Evolutionary conservation across 2,888 invertebrate species (phyloP), one percentile per base, ranked within the genome.

Genomic region (Chouioia cunea): DNA sequence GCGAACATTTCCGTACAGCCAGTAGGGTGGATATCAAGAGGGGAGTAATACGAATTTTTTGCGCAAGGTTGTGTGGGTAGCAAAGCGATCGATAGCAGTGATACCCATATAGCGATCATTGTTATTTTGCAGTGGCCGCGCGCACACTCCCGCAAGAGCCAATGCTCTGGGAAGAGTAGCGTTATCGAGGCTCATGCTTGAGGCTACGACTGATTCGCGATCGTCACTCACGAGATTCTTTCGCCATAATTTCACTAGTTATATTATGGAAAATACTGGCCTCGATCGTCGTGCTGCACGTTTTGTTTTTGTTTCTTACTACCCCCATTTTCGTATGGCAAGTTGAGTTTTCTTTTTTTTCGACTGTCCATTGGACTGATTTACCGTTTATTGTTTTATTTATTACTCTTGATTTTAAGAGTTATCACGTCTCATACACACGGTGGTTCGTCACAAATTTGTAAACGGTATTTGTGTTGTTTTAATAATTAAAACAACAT

Each of bases 211-310:
- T 69, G 71, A 59, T 69, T 74, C 52, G 65, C 68, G 71, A 71
- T 74, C 73, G 65, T 74, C 73, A 74, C 60, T 74, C 73, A 74
- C 69, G 65, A 74, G 69, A 58, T 58, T 65, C 54, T 36, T 12
- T 16, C 65, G 65, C 47, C 62, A 59, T 71, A 71, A 74, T 74
- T 73, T 74, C 58, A 56, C 69, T 56, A 58, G 69, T 43, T 71
- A 63, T 66, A 63, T 68, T 68, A 63, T 14, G 70, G 67, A 67
- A 71, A 71, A 65, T 59, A 36, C 20, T n/a, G 27, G 18, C 43
- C 65, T 48, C 53, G 43, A 60, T 22, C 59, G 60, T 71, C 71
- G 74, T 74, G 74, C 71, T 50, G 74, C 74, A 71, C 64, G 74
- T 66, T 69, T 74, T 65, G 65, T 69, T 74, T 66, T 69, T 50